Base-by-base conservation (phyloP, 1,140 invertebrate genomes). In the Lerema accius region DNA sequence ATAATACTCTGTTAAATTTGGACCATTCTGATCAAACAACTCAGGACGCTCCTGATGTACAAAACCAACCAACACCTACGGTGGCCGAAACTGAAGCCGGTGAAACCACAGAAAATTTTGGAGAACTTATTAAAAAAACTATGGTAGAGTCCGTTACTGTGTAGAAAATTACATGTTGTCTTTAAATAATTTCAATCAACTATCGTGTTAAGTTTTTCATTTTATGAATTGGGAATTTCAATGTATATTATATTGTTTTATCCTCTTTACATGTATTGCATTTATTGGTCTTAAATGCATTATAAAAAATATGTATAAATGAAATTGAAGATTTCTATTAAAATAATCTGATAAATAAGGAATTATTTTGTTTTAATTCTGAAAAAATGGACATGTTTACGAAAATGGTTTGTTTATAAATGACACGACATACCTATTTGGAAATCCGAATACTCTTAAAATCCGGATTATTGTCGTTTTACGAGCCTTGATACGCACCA, bases 91-190 rank as follows among this genome's bases (percentile, higher is more conserved):
- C 46, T 68, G 77, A 74, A 53, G 50, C 71, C 37, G 46, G 68
- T 23, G 86, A 88, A 19, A 64, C 79, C 19, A 87, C 90, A 48
- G 96, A 96, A 78, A 97, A 97, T 87, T 97, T 98, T 85, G 96
- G 96, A 35, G 96, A 97, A 92, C 96, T 98, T 63, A 97, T 98
- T 66, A 97, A 97, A 89, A 97, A 97, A 89, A 96, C 96, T 26
- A 97, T 97, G 93, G 96, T 97, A 72, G 97, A 97, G 91, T 96
- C 96, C 75, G 96, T 96, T 61, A 96, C 95, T 75, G 96, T 95
- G 86, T 96, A 94, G 86, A 78, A 68, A 83, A 71, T 79, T 83
- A 76, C 67, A 86, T 86, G 80, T 86, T 87, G 76, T 87, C 68
- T 81, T 80, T 84, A 80, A 82, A 82, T 77, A 65, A 63, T 84